These are phyloP conservation scores for Meloidogyne floridensis DNA, from an alignment of 1,140 invertebrate species.

Conservation along the genomic window DNA sequence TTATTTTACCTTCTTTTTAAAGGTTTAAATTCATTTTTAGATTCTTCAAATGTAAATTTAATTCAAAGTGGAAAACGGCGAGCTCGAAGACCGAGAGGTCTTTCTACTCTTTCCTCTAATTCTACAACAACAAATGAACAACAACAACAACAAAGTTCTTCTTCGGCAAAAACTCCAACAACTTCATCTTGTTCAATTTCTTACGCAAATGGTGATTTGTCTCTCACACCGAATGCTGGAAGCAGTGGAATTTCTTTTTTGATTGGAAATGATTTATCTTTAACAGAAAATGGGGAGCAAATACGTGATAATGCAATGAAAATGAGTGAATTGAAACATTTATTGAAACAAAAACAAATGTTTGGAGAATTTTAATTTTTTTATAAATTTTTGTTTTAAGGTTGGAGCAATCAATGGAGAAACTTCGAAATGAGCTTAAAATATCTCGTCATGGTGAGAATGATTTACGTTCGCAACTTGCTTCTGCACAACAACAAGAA, in stretches of 20 bases:
- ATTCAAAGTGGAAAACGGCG: constrained; percentile 24
- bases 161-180: constrained; percentile 21
- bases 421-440: constrained; percentile 36
- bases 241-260: neutral
- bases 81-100: neutral
- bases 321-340: constrained; percentile 22
- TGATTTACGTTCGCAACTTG: constrained; percentile 37
- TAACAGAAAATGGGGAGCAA: neutral
- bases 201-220: neutral
- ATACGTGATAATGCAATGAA: constrained; percentile 24
- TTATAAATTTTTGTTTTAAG: constrained; percentile 23
- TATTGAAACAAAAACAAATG: constrained; percentile 29
- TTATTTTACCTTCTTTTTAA: neutral
- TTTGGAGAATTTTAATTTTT: neutral
- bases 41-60: neutral
- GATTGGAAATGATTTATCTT: neutral
- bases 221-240: neutral
- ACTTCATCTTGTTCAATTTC: neutral
- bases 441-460: constrained; percentile 26
- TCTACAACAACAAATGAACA: constrained; percentile 14
- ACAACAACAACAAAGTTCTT: constrained; percentile 19
- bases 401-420: constrained; percentile 34
- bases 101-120: constrained; percentile 15
- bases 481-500: constrained; percentile 36
- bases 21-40: neutral